Base-by-base conservation (phyloP, 2,797 vertebrate species). In the Delichon dasypus region DNA sequence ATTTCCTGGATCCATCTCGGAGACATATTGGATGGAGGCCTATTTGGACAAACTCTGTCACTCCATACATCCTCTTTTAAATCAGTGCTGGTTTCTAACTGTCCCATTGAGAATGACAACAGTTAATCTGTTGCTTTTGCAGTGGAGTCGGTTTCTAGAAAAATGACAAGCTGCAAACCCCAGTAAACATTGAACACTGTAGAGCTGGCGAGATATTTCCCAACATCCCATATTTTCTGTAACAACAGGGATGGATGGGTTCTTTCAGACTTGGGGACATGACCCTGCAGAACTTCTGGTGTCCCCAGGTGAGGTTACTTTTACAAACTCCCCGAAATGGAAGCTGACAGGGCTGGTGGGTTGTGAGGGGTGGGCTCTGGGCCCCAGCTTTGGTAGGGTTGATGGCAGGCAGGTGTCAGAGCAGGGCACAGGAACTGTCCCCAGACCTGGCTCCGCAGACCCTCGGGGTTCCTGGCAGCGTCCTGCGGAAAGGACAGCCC, bases 381-480 rank as follows among this genome's bases (percentile, higher is more conserved):
- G 21, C 30, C 48, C 10, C 50, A 66, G 44, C n/a, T 29, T n/a
- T 13, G 14, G 6, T 9, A 3, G 10, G 42, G 36, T 10, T 55
- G 60, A 11, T 21, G 0, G 12, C n/a, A 54, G 57, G 14, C 27
- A 13, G 30, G 29, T 48, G 50, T 61, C 26, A 10, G 40, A 45
- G 60, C 8, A 16, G 29, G 1, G 20, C 50, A 12, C 10, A 29
- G 64, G 82, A n/a, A 6, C 14, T 18, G 38, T 40, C 82, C 3
- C 11, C 26, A 9, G 8, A 25, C 15, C 47, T 16, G 25, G 36
- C 27, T 38, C 45, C 0, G 3, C 61, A 4, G 27, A 21, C 13
- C 27, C 22, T 9, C 0, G 0, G 14, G 23, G n/a, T 3, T 42
- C 32, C 48, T 3, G 13, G 32, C 48, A 54, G 50, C 1, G 0